Base-by-base conservation (phyloP, 2,113 vertebrate genomes). In the Strix aluco region DNA sequence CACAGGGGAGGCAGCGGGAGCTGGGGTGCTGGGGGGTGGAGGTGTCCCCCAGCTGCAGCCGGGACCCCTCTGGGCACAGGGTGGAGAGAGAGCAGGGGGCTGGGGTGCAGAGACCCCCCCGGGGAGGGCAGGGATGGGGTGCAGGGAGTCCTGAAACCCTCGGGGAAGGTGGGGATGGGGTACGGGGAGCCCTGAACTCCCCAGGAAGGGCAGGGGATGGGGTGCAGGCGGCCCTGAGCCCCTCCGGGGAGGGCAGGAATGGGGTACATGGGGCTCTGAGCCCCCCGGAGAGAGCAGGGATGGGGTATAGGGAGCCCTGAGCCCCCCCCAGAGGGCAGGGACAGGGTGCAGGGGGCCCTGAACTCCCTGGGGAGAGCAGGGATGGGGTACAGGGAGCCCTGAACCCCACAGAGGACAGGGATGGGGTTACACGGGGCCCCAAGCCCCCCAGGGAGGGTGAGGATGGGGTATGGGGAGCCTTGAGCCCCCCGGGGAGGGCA, bases 391-490 rank as follows among this genome's bases (percentile, higher is more conserved):
- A 1, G 44, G 61, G 44, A 44, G 42, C 19, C 6, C 29, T 13
- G 44, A 44, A 42, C 40, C 12, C 40, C 40, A 42, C 40, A 42
- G 40, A 13, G 40, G 40, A 42, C 59, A 32, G 13, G 84, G 63
- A 54, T 78, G 73, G 2, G 10, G 6, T 4, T 4, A n/a, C 2
- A 1, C 36, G 61, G 44, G 16, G 42, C 19, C 4, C 29, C 10
- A 16, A 44, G 44, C 16, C 44, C 44, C 44, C 44, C 44, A 16
- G 44, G 44, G 44, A 17, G 44, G 44, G 44, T 16, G 16, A 16
- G 44, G 44, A 17, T 16, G 44, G 44, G 44, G 44, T 16, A 16
- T 7, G 15, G 44, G 44, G 44, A 16, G 44, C 44, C 44, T 16
- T 44, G 44, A 44, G 44, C 44, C 44, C 44, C 44, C 44, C 44